phyloP scores from a whole-genome alignment of 2,888 invertebrate species.

The Drosophila cracens region DNA sequence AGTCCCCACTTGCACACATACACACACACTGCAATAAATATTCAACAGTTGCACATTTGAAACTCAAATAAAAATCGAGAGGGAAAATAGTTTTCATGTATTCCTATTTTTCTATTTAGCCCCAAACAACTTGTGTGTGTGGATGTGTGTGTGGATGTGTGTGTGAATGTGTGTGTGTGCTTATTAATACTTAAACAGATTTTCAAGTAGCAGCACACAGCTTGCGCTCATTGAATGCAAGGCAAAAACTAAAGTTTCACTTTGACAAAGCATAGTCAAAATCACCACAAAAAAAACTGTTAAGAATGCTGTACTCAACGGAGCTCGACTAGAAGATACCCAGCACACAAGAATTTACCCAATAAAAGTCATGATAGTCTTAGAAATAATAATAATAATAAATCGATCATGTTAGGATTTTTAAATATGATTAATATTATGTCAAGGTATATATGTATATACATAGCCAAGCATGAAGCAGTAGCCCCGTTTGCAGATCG shows the following conservation, averaged over 20 bases:
- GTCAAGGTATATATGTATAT: no score
- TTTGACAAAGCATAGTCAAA: slow-evolving; percentile 19
- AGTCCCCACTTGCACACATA: slow-evolving; percentile 2
- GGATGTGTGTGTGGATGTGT: not conserved
- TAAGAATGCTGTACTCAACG: not conserved
- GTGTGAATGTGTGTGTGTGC: slow-evolving; percentile 20
- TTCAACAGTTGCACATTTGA: slow-evolving; percentile 72
- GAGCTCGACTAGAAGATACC: not conserved
- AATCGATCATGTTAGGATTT: not conserved
- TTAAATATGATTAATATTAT: not conserved
- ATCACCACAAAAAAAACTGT: slow-evolving; percentile 1
- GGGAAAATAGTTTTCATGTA: slow-evolving; percentile 13
- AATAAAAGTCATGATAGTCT: no score
- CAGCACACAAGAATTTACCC: not conserved
- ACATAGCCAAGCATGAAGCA: no score
- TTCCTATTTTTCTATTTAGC: slow-evolving; percentile 28
- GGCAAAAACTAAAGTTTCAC: slow-evolving; percentile 13
- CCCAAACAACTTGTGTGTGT: slow-evolving; percentile 28
- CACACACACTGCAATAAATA: slow-evolving; percentile 50
- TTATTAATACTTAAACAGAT: slow-evolving; percentile 68
- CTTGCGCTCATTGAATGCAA: slow-evolving; percentile 13
- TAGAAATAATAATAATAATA: not conserved
- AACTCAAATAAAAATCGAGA: slow-evolving; percentile 25
- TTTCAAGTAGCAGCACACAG: slow-evolving; percentile 8
- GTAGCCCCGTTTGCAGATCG: no score